Evolutionary conservation across 1,140 invertebrate species (phyloP), one percentile per base, ranked within the genome.

Genomic region (Atta cephalotes): DNA sequence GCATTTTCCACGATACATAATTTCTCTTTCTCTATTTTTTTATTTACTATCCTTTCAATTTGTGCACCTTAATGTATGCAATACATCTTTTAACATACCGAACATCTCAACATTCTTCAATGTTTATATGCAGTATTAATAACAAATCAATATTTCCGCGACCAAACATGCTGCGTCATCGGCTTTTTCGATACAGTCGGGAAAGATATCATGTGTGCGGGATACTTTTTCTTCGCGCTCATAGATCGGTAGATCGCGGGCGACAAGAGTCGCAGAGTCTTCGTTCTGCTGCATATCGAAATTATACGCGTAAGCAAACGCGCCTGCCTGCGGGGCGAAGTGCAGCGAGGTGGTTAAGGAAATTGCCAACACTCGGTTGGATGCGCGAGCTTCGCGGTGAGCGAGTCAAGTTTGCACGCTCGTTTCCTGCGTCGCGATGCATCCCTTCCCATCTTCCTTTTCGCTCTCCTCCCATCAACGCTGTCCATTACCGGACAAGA

Each of bases 341-440:
- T 84, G 82, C 85, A 81, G 60, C 68, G 58, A 85, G 85, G 74
- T 87, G 66, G 89, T 85, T 87, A 81, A 90, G 89, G 78, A 90
- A 90, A 90, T 90, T 87, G 88, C 88, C 72, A 53, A 65, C 66
- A 84, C 77, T 78, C 71, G 62, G 25, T 62, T 53, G 65, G 31
- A 65, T 58, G 65, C 77, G 78, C 87, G 78, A 12, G 71, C 12
- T 84, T 62, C 39, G 85, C 51, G 60, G 78, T 45, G 86, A 88
- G 51, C 35, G 74, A 85, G 82, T 88, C 68, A 68, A 80, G 60
- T 85, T 89, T 65, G 76, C 62, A 81, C 71, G 80, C 88, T 89
- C 71, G 76, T 79, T 88, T 71, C 79, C 76, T 86, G 68, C 79
- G 25, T 45, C 62, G 28, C 63, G 85, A 31, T 58, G 56, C 72